These are phyloP conservation scores for Pristis pectinata DNA, from an alignment of 2,797 vertebrate genomes.

Conservation along the genomic window DNA sequence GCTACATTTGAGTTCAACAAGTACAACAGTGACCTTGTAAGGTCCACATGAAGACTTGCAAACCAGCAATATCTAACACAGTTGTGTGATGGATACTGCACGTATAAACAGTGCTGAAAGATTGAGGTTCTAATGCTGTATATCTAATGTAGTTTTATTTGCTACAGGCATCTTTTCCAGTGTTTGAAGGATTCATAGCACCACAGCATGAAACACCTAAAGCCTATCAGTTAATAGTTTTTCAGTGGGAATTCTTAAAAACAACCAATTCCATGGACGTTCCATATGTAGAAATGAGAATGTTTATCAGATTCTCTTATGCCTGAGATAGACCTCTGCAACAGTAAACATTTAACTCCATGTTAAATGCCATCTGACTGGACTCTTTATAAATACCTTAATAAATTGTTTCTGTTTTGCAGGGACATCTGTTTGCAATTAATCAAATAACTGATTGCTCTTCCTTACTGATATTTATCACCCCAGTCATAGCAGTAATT, in stretches of 20 bases:
- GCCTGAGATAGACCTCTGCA: neutral
- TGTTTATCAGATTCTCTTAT: neutral
- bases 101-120: neutral
- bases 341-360: slow-evolving; percentile 33
- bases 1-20: neutral
- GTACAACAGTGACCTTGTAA: neutral
- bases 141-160: neutral
- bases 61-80: neutral
- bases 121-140: neutral
- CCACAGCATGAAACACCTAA: neutral
- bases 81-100: neutral
- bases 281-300: neutral
- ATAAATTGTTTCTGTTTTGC: slow-evolving; percentile 10
- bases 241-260: neutral
- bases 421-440: slow-evolving; percentile 33
- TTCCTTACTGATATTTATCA: slow-evolving; percentile 31
- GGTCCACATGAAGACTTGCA: neutral
- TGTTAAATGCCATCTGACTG: slow-evolving; percentile 21
- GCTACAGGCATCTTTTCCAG: no score
- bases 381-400: slow-evolving; percentile 17
- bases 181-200: neutral
- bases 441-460: slow-evolving; percentile 27
- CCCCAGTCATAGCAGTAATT: neutral
- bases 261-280: neutral
- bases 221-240: neutral